These are phyloP conservation scores for Melanogrammus aeglefinus DNA, from an alignment of 2,797 vertebrate genomes.

Conservation along the genomic window DNA sequence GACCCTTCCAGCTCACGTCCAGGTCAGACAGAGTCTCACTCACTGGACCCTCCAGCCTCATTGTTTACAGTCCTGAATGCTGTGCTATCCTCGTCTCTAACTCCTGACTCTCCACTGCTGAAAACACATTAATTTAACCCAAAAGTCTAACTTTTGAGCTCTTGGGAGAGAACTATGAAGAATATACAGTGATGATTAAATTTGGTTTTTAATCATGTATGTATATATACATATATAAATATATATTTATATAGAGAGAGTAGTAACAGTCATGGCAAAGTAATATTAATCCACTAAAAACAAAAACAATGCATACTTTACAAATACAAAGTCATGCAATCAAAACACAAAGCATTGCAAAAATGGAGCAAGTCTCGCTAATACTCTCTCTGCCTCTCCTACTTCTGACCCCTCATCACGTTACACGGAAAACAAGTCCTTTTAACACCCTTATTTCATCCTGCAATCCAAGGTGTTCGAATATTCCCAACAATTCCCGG, in stretches of 20 bases:
- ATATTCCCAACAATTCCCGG: neutral
- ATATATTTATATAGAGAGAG: neutral
- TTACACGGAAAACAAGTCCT: neutral
- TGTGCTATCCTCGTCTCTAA: neutral
- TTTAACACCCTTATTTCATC: neutral
- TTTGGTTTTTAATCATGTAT: neutral
- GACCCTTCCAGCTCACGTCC: slow-evolving; percentile 23
- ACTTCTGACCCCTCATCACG: neutral
- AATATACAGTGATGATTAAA: neutral
- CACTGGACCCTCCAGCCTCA: neutral
- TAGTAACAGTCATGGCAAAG: neutral
- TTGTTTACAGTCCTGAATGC: neutral
- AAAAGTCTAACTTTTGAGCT: neutral
- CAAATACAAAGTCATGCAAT: neutral
- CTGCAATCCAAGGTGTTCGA: neutral
- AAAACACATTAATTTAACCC: neutral
- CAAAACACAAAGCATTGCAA: neutral
- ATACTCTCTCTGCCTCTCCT: neutral
- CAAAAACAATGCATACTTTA: neutral
- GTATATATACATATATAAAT: neutral
- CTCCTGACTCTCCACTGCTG: neutral
- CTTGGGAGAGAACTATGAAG: neutral
- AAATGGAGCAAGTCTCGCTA: neutral
- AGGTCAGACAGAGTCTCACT: slow-evolving; percentile 2
- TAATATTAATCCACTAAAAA: too few species aligned